Percentiles rank a stretch among this genome's conserved stretches.
phyloP scores from a whole-genome alignment of 2,888 invertebrate species.

The Nephrocerus scutellatus region DNA sequence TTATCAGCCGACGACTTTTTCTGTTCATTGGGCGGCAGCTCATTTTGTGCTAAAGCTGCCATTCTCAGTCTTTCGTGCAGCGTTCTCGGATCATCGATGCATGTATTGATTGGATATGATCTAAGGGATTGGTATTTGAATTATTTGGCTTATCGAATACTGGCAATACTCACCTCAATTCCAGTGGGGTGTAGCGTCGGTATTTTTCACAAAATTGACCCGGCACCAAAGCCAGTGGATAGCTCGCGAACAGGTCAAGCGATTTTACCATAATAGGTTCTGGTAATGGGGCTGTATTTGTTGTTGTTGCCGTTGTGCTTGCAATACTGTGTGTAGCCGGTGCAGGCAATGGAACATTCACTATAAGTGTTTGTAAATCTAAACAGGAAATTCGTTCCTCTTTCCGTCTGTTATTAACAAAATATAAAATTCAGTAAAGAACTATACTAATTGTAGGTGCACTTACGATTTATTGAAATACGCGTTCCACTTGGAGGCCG shows the following conservation, averaged over 20 bases:
- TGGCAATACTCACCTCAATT: slow-evolving; percentile 56
- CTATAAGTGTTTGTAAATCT: slow-evolving; percentile 85
- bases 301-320: slow-evolving; percentile 27
- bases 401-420: slow-evolving; percentile 48
- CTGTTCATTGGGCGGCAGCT: background rate
- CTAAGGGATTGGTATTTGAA: slow-evolving; percentile 44
- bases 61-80: slow-evolving; percentile 21
- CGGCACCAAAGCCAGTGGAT: slow-evolving; percentile 89
- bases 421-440: slow-evolving; percentile 1
- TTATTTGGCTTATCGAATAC: too few species aligned
- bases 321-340: slow-evolving; percentile 47
- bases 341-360: slow-evolving; percentile 65
- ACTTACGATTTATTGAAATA: slow-evolving; percentile 64
- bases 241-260: slow-evolving; percentile 50
- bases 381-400: slow-evolving; percentile 76
- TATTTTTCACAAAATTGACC: slow-evolving; percentile 93
- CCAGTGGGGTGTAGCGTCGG: slow-evolving; percentile 69
- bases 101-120: slow-evolving; percentile 89
- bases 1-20: too few species aligned
- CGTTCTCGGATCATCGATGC: slow-evolving; percentile 48
- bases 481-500: slow-evolving; percentile 83
- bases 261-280: slow-evolving; percentile 29
- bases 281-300: slow-evolving; percentile 28
- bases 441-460: slow-evolving; percentile 1
- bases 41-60: slow-evolving; percentile 8